These are phyloP conservation scores for Drosophila macrospina DNA, from an alignment of 2,888 invertebrate genomes.

Conservation along the genomic window DNA sequence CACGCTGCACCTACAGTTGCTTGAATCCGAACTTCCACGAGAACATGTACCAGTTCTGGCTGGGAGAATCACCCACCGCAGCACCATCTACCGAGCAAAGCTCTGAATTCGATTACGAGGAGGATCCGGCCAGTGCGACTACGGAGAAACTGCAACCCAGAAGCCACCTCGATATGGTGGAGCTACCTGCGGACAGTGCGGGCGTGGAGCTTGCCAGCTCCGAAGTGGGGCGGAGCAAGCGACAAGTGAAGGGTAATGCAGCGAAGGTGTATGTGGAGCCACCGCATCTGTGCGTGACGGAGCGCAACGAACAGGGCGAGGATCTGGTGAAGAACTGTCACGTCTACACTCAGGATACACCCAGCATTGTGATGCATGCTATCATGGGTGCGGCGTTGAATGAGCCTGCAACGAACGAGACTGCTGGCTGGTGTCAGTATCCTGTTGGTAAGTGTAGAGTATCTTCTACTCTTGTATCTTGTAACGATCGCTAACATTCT, in stretches of 20 bases:
- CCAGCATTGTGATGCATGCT: constrained; percentile 86
- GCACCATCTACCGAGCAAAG: constrained; percentile 83
- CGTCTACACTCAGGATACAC: constrained; percentile 87
- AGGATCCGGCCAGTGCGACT: constrained; percentile 81
- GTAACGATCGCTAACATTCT: not conserved
- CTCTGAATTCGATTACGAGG: constrained; percentile 85
- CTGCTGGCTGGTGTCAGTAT: constrained; percentile 89
- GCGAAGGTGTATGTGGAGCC: constrained; percentile 84
- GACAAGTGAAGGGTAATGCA: constrained; percentile 64
- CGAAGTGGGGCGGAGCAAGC: constrained; percentile 58
- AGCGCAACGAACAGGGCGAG: constrained; percentile 62
- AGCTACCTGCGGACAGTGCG: constrained; percentile 59
- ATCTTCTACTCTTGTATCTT: not conserved
- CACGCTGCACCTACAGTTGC: constrained; percentile 90
- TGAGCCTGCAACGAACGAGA: constrained; percentile 83
- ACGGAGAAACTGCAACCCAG: constrained; percentile 77
- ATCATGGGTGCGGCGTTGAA: constrained; percentile 86
- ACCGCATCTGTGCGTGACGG: constrained; percentile 88
- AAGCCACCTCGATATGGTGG: constrained; percentile 34
- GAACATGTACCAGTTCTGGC: constrained; percentile 83
- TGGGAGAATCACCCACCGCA: constrained; percentile 78
- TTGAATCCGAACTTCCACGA: constrained; percentile 85
- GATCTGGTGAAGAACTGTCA: constrained; percentile 86
- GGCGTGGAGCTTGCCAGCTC: constrained; percentile 74
- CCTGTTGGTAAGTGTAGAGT: constrained; percentile 86